Conservation (phyloP, 2,797 vertebrate species). For the Lophius americanus region DNA sequence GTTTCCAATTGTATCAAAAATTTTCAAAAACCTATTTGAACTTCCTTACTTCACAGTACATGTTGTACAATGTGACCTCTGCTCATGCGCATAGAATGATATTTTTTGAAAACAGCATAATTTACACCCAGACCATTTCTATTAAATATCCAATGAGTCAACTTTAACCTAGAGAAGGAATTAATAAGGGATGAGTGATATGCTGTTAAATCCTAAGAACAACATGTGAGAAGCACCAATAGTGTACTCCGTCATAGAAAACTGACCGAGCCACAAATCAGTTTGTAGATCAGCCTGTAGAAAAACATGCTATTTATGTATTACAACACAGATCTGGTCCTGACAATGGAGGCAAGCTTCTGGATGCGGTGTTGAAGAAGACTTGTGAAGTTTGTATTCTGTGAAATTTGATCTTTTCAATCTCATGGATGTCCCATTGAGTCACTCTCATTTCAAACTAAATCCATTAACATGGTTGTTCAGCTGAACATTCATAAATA, state of each 20-base stretch:
- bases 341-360: constrained; percentile 52
- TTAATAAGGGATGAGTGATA: constrained; percentile 42
- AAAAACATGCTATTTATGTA: constrained; percentile 71
- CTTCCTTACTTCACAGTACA: too few species aligned
- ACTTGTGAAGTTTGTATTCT: constrained; percentile 52
- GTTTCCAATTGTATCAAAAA: too few species aligned
- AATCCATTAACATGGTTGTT: constrained; percentile 28
- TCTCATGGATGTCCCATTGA: constrained; percentile 40
- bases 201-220: constrained; percentile 38
- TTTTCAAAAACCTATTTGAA: too few species aligned
- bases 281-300: constrained; percentile 36
- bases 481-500: constrained; percentile 37
- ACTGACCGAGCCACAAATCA: constrained; percentile 60
- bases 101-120: background rate
- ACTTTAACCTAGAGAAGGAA: constrained; percentile 14
- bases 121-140: constrained; percentile 2
- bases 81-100: too few species aligned
- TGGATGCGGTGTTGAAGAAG: constrained; percentile 49
- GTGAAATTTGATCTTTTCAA: constrained; percentile 46
- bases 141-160: constrained; percentile 16
- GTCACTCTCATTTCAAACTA: constrained; percentile 48
- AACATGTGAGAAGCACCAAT: constrained; percentile 8
- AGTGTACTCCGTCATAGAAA: constrained; percentile 41
- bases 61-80: too few species aligned
- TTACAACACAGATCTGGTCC: constrained; percentile 58